These are phyloP conservation scores for Aplysina aerophoba DNA, from an alignment of 37 sponge, comb jelly and placozoan genomes.

Conservation along the genomic window DNA sequence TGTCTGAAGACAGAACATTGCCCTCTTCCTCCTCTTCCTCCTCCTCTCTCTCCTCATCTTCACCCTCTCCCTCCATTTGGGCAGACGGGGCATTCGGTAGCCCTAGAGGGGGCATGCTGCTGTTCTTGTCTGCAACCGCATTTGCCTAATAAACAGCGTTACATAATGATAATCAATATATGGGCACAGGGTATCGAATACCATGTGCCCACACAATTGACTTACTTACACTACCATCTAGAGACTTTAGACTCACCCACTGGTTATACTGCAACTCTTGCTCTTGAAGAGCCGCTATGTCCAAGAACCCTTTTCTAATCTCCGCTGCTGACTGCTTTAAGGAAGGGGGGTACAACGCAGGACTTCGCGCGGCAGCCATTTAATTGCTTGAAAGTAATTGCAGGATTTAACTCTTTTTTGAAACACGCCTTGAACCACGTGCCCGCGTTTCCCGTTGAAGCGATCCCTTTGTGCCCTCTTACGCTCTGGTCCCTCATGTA, in stretches of 20 bases:
- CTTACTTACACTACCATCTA: background rate
- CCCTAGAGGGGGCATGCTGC: background rate
- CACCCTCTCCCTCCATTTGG: slow-evolving; percentile 10
- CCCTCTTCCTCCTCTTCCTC: slow-evolving; percentile 37
- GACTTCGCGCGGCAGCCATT: no score
- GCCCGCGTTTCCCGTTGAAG: background rate
- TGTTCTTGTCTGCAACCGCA: slow-evolving; percentile 33
- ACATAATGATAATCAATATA: background rate
- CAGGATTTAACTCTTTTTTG: no score
- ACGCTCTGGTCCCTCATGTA: no score
- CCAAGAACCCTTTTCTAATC: slow-evolving; percentile 30
- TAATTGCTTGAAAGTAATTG: no score
- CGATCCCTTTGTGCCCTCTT: no score
- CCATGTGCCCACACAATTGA: background rate
- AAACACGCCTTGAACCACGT: background rate
- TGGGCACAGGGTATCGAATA: background rate
- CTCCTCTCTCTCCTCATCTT: slow-evolving; percentile 42
- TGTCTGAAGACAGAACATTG: background rate
- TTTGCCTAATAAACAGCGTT: slow-evolving; percentile 38
- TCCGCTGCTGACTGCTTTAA: background rate
- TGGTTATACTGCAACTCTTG: slow-evolving; percentile 29
- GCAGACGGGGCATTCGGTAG: background rate
- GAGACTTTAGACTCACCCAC: slow-evolving; percentile 42
- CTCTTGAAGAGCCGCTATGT: slow-evolving; percentile 24
- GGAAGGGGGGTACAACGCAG: slow-evolving; percentile 44